Percentiles rank a stretch among this genome's conserved stretches.
phyloP scores from a whole-genome alignment of 2,888 invertebrate genomes.

The Clepsis dumicolana region DNA sequence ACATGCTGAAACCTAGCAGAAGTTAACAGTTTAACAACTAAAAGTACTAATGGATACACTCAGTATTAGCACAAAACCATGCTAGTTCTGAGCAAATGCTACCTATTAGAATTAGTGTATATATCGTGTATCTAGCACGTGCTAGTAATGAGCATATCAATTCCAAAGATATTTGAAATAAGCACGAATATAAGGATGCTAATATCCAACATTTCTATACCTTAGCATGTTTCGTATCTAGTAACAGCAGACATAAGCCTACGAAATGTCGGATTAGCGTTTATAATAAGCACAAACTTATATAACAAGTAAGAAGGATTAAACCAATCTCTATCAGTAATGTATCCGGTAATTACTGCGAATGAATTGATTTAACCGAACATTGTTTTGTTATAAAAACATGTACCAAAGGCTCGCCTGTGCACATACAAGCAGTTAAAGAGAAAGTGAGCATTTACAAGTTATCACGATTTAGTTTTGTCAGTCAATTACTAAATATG shows the following conservation, averaged over 20 bases:
- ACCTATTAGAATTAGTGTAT: too few relatives aligned
- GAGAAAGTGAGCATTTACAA: neutral
- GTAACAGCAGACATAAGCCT: neutral
- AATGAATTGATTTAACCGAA: slow-evolving; percentile 3
- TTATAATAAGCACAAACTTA: neutral
- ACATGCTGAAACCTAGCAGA: neutral
- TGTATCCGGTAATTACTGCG: neutral
- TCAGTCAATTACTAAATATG: too few relatives aligned
- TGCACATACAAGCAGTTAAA: slow-evolving; percentile 7
- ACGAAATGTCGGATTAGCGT: neutral
- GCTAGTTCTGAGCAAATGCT: too few relatives aligned
- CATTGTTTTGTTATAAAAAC: slow-evolving; percentile 1
- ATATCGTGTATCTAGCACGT: neutral
- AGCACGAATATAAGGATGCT: neutral
- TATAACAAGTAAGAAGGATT: neutral
- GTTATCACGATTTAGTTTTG: neutral
- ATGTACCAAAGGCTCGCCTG: neutral
- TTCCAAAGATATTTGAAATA: neutral
- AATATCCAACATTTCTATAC: neutral
- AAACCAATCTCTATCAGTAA: slow-evolving; percentile 1
- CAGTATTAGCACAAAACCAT: neutral
- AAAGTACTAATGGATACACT: neutral
- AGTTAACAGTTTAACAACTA: neutral
- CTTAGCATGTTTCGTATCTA: neutral
- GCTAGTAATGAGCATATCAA: neutral